Percentiles rank a stretch among this genome's conserved stretches.
Conservation (phyloP, 2,888 invertebrate species). For the Antitype chi region DNA sequence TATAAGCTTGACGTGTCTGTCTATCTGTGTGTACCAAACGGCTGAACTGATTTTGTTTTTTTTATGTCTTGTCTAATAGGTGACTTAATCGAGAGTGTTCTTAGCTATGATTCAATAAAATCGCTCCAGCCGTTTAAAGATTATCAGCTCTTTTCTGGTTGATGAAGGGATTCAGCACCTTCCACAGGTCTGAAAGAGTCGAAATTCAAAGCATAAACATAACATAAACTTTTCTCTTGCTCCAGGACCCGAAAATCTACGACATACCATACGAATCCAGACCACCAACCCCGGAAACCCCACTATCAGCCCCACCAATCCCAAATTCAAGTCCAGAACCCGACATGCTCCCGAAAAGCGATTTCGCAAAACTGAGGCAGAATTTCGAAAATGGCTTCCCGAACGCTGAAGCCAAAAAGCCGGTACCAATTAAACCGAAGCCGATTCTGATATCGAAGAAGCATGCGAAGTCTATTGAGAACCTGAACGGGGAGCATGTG, state of each 20-base stretch:
- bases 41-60: no score
- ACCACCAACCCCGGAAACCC: constrained; percentile 44
- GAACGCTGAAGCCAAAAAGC: constrained; percentile 57
- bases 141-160: no score
- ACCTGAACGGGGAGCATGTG: constrained; percentile 62
- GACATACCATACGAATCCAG: constrained; percentile 79
- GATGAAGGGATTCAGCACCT: no score
- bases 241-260: constrained; percentile 84
- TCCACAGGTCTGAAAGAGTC: no score
- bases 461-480: constrained; percentile 67
- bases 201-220: background rate
- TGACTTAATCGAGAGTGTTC: no score
- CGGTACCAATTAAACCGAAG: constrained; percentile 68
- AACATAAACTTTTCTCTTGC: constrained; percentile 53
- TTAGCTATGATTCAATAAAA: no score
- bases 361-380: constrained; percentile 80
- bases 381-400: constrained; percentile 79
- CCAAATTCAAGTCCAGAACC: background rate
- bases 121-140: no score
- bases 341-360: constrained; percentile 25
- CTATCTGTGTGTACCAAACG: no score
- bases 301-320: background rate
- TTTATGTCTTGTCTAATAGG: no score
- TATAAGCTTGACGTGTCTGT: no score
- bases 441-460: constrained; percentile 72